Base-by-base conservation (phyloP, 2,113 vertebrate species). In the Scomber scombrus region DNA sequence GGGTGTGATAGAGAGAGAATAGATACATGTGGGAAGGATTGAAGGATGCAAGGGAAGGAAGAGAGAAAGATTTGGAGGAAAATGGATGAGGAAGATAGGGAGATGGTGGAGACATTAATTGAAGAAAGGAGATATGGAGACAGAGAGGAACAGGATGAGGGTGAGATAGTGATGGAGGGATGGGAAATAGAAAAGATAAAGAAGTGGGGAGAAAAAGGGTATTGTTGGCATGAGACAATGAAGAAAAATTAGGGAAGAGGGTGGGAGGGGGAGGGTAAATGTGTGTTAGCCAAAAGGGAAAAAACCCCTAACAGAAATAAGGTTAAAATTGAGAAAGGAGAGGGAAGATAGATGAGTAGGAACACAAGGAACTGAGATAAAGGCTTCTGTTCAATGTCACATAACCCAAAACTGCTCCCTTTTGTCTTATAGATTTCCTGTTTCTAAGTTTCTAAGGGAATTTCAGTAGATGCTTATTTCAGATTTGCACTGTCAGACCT, bases 41-140 rank as follows among this genome's bases (percentile, higher is more conserved):
- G 50, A 71, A 31, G 50, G 55, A 80, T 65, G 52, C 5, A 18
- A 64, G 31, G 50, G 56, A 81, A 78, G 52, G 43, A 14, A 64
- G 58, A 70, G 18, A 23, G 65, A 80, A 51, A 73, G 56, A 74
- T 40, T n/a, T 64, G 56, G 50, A 26, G 23, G 71, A 52, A 13
- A 82, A 90, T 78, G 66, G 78, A 84, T 79, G 83, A 62, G 40
- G 10, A 14, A 60, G 74, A 87, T 75, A 78, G 70, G 68, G 66
- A 74, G 58, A 81, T 61, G 75, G 71, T 61, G n/a, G 72, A 75
- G 67, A 40, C 75, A 85, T 87, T 77, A 78, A 89, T 80, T 79
- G 63, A 76, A 67, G 63, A 72, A 77, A 47, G 46, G 57, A 31
- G 80, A 68, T 55, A 72, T 61, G 60, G 50, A 85, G 75, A 81